Evolutionary conservation across 2,113 vertebrate genomes (phyloP).

Genomic region (Rhodinocichla rosea): DNA sequence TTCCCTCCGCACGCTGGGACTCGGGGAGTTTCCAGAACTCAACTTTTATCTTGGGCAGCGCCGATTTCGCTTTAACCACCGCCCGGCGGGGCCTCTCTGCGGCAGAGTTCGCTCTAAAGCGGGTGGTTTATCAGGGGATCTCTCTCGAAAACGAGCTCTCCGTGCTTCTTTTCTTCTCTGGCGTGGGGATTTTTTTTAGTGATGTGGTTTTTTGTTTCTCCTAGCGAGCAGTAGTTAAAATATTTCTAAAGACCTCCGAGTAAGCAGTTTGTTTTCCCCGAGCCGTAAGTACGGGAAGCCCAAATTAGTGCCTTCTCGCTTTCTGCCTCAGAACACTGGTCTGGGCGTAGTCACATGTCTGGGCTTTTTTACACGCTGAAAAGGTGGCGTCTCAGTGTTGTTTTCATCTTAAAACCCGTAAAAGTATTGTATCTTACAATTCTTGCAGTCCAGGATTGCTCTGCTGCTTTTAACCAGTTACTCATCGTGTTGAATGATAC

Average conservation of each 20-base stretch:
- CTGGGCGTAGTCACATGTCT: constrained; percentile 9
- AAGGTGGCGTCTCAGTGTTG: background rate
- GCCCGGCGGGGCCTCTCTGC: background rate
- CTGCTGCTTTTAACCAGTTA: background rate
- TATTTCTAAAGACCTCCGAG: background rate
- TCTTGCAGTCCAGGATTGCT: background rate
- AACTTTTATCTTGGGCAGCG: background rate
- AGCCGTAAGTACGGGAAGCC: background rate
- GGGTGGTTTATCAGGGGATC: background rate
- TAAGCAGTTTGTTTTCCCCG: background rate
- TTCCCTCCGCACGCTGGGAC: background rate
- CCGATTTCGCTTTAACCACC: background rate
- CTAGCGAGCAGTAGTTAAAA: background rate
- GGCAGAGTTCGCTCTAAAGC: background rate
- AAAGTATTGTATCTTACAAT: background rate
- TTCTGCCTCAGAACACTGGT: background rate
- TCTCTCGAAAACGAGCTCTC: background rate
- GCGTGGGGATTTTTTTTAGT: background rate
- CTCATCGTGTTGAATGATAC: background rate
- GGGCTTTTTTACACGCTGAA: background rate
- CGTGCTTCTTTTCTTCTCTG: rapidly evolving
- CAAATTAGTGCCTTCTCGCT: background rate
- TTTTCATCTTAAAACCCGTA: background rate
- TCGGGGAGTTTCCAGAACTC: background rate
- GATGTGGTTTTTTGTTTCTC: background rate